Percentiles rank a stretch among this genome's conserved stretches.
phyloP scores from a whole-genome alignment of 2,797 vertebrate genomes.

The Lacerta viridis region DNA sequence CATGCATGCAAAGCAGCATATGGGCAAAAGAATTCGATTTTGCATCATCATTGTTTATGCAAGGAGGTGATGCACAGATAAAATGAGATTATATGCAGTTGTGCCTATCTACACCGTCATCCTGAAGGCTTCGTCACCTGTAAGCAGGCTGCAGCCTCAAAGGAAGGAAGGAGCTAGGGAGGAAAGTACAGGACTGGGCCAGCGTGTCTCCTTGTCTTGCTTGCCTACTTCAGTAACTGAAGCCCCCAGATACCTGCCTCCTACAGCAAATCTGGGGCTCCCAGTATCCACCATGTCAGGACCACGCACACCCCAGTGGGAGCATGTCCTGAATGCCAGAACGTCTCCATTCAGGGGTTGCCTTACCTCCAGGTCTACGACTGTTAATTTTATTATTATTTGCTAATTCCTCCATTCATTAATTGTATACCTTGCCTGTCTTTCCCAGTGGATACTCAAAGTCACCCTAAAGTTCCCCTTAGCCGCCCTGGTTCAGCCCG shows the following conservation, averaged over 20 bases:
- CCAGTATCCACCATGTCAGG: background rate
- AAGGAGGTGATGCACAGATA: constrained; percentile 25
- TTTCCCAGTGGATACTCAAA: background rate
- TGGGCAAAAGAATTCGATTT: constrained; percentile 71
- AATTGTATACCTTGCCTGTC: background rate
- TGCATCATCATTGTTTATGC: constrained; percentile 42
- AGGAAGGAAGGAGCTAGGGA: background rate
- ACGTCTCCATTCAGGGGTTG: background rate
- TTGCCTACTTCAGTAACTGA: background rate
- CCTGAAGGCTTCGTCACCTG: no score
- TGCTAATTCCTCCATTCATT: background rate
- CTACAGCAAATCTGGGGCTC: background rate
- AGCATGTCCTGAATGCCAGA: background rate
- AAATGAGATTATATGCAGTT: constrained; percentile 12
- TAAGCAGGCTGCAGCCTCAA: background rate
- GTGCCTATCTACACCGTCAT: background rate
- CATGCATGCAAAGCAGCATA: constrained; percentile 70
- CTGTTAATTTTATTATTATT: no score
- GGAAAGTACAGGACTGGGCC: background rate
- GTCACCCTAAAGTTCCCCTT: background rate
- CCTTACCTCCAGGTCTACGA: background rate
- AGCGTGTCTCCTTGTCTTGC: background rate
- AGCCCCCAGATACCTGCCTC: background rate
- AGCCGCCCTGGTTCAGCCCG: background rate
- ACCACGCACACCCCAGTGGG: no score